A percentile compares a stretch with the other conserved stretches of the same genome.
phyloP scores from a whole-genome alignment of 2,797 vertebrate species.

The Microctenopoma stevenorrisi region DNA sequence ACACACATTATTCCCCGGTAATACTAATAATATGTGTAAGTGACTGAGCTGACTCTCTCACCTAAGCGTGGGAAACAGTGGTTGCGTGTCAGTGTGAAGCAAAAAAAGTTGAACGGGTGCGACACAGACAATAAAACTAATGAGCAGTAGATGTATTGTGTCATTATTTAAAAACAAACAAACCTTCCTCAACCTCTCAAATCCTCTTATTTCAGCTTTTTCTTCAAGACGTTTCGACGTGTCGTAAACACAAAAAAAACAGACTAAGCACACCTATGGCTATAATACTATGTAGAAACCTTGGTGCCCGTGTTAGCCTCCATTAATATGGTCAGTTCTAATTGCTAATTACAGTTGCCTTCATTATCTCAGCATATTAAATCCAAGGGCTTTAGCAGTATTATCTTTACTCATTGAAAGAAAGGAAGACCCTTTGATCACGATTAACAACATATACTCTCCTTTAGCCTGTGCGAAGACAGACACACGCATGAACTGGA shows the following conservation, averaged over 20 bases:
- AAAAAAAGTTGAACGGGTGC: slow-evolving; percentile 27
- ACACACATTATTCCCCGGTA: slow-evolving; percentile 74
- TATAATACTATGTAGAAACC: slow-evolving; percentile 50
- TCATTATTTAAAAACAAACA: slow-evolving; percentile 39
- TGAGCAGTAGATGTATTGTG: slow-evolving; percentile 13
- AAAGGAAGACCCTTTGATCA: slow-evolving; percentile 65
- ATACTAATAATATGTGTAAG: slow-evolving; percentile 70
- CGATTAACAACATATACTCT: slow-evolving; percentile 60
- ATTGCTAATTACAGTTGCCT: slow-evolving; percentile 69
- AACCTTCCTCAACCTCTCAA: slow-evolving; percentile 40
- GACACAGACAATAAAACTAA: too few relatives aligned
- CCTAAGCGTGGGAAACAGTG: slow-evolving; percentile 51
- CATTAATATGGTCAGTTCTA: slow-evolving; percentile 67
- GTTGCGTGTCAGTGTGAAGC: slow-evolving; percentile 38
- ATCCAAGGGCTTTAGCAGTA: slow-evolving; percentile 67
- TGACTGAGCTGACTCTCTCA: slow-evolving; percentile 66
- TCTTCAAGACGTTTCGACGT: neutral
- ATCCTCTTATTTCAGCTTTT: slow-evolving; percentile 55
- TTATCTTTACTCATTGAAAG: slow-evolving; percentile 63
- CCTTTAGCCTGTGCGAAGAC: slow-evolving; percentile 17
- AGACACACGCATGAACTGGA: slow-evolving; percentile 8
- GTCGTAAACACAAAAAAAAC: slow-evolving; percentile 33
- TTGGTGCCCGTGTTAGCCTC: slow-evolving; percentile 54
- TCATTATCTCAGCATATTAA: slow-evolving; percentile 61
- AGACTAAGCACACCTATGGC: slow-evolving; percentile 57